phyloP scores from a whole-genome alignment of 1,140 invertebrate species.

The Cephus cinctus region DNA sequence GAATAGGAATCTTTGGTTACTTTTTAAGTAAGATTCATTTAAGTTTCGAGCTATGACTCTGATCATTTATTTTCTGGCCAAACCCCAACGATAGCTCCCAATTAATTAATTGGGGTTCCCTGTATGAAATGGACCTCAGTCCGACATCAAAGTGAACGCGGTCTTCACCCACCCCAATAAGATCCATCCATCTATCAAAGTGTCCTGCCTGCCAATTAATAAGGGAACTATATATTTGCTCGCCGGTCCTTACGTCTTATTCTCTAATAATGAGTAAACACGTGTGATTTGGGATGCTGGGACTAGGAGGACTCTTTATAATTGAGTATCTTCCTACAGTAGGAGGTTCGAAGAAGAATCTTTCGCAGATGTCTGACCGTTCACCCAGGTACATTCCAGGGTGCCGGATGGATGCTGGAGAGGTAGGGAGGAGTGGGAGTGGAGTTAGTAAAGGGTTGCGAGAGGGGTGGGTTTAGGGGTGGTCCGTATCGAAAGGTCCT shows the following conservation, averaged over 20 bases:
- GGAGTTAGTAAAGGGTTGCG: no score
- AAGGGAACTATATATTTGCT: slow-evolving; percentile 41
- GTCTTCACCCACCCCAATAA: slow-evolving; percentile 17
- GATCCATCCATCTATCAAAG: slow-evolving; percentile 29
- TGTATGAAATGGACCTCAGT: slow-evolving; percentile 43
- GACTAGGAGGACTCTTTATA: no score
- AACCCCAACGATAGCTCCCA: slow-evolving; percentile 22
- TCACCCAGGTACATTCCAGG: no score
- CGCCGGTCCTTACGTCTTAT: slow-evolving; percentile 38
- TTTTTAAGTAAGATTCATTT: slow-evolving; percentile 6
- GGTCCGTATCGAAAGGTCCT: no score
- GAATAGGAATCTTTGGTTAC: no score
- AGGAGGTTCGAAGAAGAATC: no score
- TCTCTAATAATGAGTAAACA: slow-evolving; percentile 47
- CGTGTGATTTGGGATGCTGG: slow-evolving; percentile 6
- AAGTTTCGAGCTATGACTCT: slow-evolving; percentile 1
- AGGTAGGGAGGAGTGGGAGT: no score
- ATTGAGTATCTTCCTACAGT: no score
- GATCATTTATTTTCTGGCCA: slow-evolving; percentile 32
- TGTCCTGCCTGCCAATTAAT: slow-evolving; percentile 48
- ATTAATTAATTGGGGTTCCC: slow-evolving; percentile 48
- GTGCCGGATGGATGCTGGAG: no score
- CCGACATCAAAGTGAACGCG: slow-evolving; percentile 38
- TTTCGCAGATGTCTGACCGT: no score
- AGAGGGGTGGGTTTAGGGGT: no score